Percentiles rank a stretch among this genome's conserved stretches.
Conservation (phyloP, 37 sponge, comb jelly and placozoan species). For the Petrosia ficiformis region DNA sequence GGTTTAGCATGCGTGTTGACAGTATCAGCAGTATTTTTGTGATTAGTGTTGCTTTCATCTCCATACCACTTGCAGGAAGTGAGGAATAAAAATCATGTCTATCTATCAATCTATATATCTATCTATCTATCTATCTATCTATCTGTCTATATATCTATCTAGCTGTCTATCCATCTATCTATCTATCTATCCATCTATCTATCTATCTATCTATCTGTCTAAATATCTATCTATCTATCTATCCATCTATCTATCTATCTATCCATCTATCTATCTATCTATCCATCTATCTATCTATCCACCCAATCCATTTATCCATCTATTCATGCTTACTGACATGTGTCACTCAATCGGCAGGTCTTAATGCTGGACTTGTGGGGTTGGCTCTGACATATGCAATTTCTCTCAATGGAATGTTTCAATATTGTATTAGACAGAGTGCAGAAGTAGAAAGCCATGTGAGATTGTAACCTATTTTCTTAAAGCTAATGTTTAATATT, state of each 20-base stretch:
- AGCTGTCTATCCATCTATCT: no score
- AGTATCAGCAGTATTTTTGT: slow-evolving; percentile 12
- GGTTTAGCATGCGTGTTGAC: slow-evolving; percentile 56
- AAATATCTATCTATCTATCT: no score
- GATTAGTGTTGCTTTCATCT: slow-evolving; percentile 16
- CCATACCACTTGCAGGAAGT: slow-evolving; percentile 34
- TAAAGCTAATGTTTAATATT: no score
- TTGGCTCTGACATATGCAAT: slow-evolving; percentile 66
- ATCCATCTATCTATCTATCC: no score
- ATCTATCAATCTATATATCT: no score
- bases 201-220: no score
- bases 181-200: no score
- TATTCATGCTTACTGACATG: slow-evolving; percentile 5
- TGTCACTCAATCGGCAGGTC: slow-evolving; percentile 13
- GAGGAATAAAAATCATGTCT: not conserved
- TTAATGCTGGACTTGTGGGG: slow-evolving; percentile 59
- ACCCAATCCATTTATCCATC: not conserved
- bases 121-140: no score
- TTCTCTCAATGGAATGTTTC: slow-evolving; percentile 72
- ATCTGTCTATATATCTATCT: no score
- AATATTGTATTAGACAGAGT: slow-evolving; percentile 73
- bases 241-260: no score
- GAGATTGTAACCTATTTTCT: no score
- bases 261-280: no score
- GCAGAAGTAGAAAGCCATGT: slow-evolving; percentile 73